A percentile compares a stretch with the other conserved stretches of the same genome.
phyloP scores from a whole-genome alignment of 2,888 invertebrate species.

The Coelopa pilipes region DNA sequence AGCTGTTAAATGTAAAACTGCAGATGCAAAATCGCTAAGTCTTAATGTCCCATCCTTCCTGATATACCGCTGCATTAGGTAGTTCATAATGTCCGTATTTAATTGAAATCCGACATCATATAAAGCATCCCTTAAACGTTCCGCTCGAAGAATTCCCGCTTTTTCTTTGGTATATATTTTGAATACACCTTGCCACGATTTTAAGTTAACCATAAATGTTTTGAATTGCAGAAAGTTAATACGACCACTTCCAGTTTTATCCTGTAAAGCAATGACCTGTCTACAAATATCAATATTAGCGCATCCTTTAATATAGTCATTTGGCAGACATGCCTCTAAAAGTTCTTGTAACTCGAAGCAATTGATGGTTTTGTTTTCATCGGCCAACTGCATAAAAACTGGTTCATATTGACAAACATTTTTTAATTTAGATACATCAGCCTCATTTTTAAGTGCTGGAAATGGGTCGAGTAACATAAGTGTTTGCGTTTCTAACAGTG shows the following conservation, averaged over 20 bases:
- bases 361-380: constrained; percentile 88
- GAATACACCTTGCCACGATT: constrained; percentile 91
- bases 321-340: constrained; percentile 89
- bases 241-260: constrained; percentile 82
- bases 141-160: constrained; percentile 88
- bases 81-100: constrained; percentile 84
- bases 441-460: constrained; percentile 67
- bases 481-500: constrained; percentile 73
- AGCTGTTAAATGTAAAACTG: constrained; percentile 86
- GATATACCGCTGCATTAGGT: constrained; percentile 87
- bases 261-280: constrained; percentile 88
- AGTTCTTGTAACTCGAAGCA: constrained; percentile 92
- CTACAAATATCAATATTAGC: constrained; percentile 92
- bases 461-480: constrained; percentile 66
- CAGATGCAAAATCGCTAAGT: constrained; percentile 92
- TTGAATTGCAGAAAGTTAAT: constrained; percentile 88
- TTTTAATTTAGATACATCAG: constrained; percentile 67
- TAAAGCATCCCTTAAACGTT: constrained; percentile 84
- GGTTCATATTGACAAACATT: constrained; percentile 81
- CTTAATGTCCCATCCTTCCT: constrained; percentile 91
- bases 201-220: constrained; percentile 90
- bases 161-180: constrained; percentile 91
- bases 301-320: constrained; percentile 94
- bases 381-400: constrained; percentile 88
- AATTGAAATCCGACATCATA: constrained; percentile 89